Conservation (phyloP, 2,797 vertebrate genomes). For the Tenualosa thibaudeaui region DNA sequence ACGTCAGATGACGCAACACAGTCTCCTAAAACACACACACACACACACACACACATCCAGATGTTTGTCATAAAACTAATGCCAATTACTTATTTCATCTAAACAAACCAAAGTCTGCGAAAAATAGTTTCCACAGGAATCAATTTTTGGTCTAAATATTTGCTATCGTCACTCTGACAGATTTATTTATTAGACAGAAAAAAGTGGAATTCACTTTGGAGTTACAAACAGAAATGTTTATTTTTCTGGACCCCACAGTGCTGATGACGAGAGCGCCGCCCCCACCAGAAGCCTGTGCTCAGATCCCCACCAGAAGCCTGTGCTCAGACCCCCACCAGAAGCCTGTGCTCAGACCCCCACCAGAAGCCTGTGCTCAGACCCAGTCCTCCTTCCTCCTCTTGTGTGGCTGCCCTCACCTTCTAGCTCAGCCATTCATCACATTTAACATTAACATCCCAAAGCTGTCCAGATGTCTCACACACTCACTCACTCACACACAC, state of each 20-base stretch:
- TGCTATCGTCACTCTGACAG: neutral
- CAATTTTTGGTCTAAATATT: slow-evolving; percentile 12
- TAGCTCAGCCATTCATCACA: no score
- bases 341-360: no score
- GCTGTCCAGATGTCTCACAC: no score
- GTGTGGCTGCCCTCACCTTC: no score
- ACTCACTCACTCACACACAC: no score
- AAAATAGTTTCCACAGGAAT: neutral
- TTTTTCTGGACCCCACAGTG: neutral
- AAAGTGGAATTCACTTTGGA: neutral
- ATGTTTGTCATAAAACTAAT: neutral
- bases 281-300: no score
- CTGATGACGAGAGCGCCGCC: no score
- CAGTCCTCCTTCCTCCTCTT: no score
- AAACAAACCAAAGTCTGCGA: neutral
- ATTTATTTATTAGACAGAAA: neutral
- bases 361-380: no score
- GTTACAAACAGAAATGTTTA: neutral
- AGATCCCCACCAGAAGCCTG: no score
- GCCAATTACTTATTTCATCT: neutral
- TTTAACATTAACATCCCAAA: no score
- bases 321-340: no score
- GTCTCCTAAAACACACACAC: neutral
- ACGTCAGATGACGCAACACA: neutral
- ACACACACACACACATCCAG: slow-evolving; percentile 8